Evolutionary conservation across 2,797 vertebrate genomes (phyloP), one percentile per base, ranked within the genome.

Genomic region (Protonibea diacanthus): DNA sequence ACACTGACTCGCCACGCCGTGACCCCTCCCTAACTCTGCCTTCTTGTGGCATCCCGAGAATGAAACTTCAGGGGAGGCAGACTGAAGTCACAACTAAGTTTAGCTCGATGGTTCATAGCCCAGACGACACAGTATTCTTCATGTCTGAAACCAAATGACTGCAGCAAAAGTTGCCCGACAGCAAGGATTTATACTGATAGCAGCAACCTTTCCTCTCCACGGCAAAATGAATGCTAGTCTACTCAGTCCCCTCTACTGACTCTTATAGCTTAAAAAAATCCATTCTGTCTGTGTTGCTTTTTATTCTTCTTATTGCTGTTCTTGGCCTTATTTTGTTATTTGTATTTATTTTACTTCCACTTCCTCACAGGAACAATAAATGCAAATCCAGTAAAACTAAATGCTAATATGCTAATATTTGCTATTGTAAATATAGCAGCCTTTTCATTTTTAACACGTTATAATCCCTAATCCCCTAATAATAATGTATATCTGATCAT

Each of bases 21-120:
- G 57, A 80, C 79, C 69, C 62, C 86, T 87, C 88, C 86, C 81
- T 53, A 11, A 45, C 86, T 87, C 79, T 77, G 90, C 86, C 87
- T 87, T 91, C 73, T 61, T 88, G 76, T 83, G 91, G 90, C 85
- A 93, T 91, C 87, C 83, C 55, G 89, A 68, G 91, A 92, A 93
- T 93, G 91, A 88, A 78, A 81, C 85, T 91, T 83, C 55, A 89
- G 73, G 76, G 69, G 77, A 84, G 80, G 63, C 71, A 4, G 83
- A 66, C 80, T 86, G 84, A 88, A 91, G 85, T 90, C 91, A 90
- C 70, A 12, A 62, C 91, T 93, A 94, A 91, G 90, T 91, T 93
- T 93, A 94, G 91, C 90, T 61, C 78, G 0, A 44, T 12, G 13
- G 38, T 84, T 77, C 74, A 66, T 5, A 75, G 73, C 49, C 73